Evolutionary conservation across 2,797 vertebrate species (phyloP), one percentile per base, ranked within the genome.

Genomic region (Squalus acanthias): DNA sequence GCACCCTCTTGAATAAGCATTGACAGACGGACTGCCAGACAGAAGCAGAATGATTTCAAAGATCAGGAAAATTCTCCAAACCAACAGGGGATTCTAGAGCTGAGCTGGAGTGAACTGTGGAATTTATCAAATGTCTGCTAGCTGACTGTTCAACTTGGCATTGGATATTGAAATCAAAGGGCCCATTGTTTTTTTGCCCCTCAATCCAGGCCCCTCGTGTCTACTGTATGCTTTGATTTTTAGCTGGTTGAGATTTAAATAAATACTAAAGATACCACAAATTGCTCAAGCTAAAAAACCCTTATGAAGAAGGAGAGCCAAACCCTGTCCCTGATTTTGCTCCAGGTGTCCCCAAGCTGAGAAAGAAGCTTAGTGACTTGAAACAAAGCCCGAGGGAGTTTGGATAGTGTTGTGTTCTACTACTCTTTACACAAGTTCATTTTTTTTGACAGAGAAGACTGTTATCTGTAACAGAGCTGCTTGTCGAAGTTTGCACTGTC

Each of bases 91-190:
- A 50, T 70, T 70, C 65, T 70, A 46, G 65, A 95, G 24, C n/a
- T 91, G 67, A 69, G 93, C 67, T 70, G 39, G 22, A 95, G 39
- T 50, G 93, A 50, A 50, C 7, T 95, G 65, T 72, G 67, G 93
- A 95, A 95, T 93, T 65, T 22, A 65, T 93, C 91, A 95, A 39
- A 39, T 69, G n/a, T 95, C 67, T 95, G 93, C 24, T 69, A 70
- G n/a, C 67, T 39, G 65, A 46, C 93, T 95, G 67, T 70, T 70
- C 50, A 70, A 95, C 93, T 46, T 95, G 69, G 65, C 93, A 53
- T 95, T 95, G 46, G 39, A 69, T 72, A 20, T 50, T 46, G n/a
- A 95, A 95, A 46, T 95, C 93, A 95, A 95, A 70, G 46, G 93
- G 46, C 9, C 93, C 65, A 95, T 70, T 95, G 46, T 95, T 72